Percentiles rank a stretch among this genome's conserved stretches.
phyloP scores from a whole-genome alignment of 2,113 vertebrate species.

The Ophiodon elongatus region DNA sequence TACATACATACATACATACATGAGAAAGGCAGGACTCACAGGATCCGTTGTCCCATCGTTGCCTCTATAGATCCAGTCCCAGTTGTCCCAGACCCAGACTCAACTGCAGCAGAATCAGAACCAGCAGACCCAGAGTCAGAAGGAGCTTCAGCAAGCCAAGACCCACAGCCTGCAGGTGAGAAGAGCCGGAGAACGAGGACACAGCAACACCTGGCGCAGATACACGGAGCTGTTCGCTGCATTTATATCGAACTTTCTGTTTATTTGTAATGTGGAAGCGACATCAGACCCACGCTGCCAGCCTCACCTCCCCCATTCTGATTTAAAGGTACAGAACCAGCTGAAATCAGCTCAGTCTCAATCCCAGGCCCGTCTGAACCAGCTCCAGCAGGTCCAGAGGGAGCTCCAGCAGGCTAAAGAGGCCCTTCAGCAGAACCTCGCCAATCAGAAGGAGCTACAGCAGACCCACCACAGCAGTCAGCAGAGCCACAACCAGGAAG shows the following conservation, averaged over 20 bases:
- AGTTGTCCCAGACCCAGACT: slow-evolving; percentile 71
- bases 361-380: slow-evolving; percentile 71
- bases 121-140: slow-evolving; percentile 73
- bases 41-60: not conserved
- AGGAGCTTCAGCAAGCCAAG: slow-evolving; percentile 76
- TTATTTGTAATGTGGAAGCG: not conserved
- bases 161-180: slow-evolving; percentile 84
- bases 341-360: slow-evolving; percentile 68
- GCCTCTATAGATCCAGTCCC: slow-evolving; percentile 63
- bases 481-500: slow-evolving; percentile 84
- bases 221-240: not conserved
- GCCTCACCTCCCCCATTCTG: not conserved
- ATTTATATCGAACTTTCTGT: not conserved
- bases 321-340: slow-evolving; percentile 71
- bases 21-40: not conserved
- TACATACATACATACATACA: too few species aligned
- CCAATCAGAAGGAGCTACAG: slow-evolving; percentile 73
- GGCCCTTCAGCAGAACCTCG: slow-evolving; percentile 62
- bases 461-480: slow-evolving; percentile 65
- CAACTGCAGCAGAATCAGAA: slow-evolving; percentile 75
- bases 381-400: slow-evolving; percentile 72
- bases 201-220: not conserved
- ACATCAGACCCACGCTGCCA: not conserved
- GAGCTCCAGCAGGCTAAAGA: slow-evolving; percentile 78
- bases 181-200: not conserved